Evolutionary conservation across 23 tunicate species (phyloP).

Genomic region (Halocynthia aurantium): DNA sequence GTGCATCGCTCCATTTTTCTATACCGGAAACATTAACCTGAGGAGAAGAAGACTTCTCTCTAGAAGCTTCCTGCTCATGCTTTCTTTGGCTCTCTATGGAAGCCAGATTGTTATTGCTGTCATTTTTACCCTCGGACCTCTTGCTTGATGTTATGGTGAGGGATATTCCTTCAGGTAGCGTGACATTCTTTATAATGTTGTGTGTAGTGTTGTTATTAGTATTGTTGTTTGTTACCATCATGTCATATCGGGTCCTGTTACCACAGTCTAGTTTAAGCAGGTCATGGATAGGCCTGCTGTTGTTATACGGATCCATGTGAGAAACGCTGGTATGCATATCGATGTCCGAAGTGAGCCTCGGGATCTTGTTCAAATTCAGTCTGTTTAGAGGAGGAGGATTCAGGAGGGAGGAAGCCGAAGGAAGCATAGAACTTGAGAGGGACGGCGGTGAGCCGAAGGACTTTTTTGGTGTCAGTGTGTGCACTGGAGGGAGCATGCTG

Average conservation of each 20-base stretch:
- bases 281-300: neutral
- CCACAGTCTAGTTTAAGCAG: neutral
- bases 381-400: neutral
- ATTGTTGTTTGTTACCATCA: constrained; percentile 7
- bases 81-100: too few relatives aligned
- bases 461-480: constrained; percentile 22
- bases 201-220: constrained; percentile 14
- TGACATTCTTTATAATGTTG: neutral
- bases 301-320: neutral
- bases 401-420: constrained; percentile 15
- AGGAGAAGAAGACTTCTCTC: too few relatives aligned
- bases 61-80: too few relatives aligned
- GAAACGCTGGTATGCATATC: neutral
- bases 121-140: constrained; percentile 1
- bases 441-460: neutral
- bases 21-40: too few relatives aligned
- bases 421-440: constrained; percentile 1
- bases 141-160: neutral
- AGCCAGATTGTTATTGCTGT: neutral
- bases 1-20: neutral
- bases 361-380: too few relatives aligned
- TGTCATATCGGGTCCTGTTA: constrained; percentile 16
- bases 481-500: constrained; percentile 16
- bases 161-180: neutral
- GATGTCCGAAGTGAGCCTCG: neutral